A percentile compares a stretch with the other conserved stretches of the same genome.
Conservation (phyloP, 2,797 vertebrate genomes). For the Antennarius maculatus region DNA sequence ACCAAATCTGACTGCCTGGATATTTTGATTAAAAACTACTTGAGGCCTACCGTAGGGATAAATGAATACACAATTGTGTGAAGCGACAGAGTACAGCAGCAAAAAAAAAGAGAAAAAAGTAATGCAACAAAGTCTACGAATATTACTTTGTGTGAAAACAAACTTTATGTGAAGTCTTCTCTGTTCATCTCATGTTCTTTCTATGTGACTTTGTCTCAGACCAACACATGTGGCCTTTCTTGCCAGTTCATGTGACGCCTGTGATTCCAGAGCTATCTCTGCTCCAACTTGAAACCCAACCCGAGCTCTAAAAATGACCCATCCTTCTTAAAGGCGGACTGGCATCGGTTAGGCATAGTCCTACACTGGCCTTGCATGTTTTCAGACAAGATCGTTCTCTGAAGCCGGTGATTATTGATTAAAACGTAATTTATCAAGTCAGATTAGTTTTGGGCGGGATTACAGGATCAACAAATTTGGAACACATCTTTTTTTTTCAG, state of each 20-base stretch:
- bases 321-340: slow-evolving; percentile 49
- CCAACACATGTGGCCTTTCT: slow-evolving; percentile 72
- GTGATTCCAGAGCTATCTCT: slow-evolving; percentile 71
- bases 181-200: slow-evolving; percentile 53
- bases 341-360: slow-evolving; percentile 21
- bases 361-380: slow-evolving; percentile 21
- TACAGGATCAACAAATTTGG: neutral
- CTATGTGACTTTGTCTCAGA: slow-evolving; percentile 52
- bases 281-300: slow-evolving; percentile 73
- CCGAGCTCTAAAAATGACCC: slow-evolving; percentile 74
- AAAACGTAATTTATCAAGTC: neutral
- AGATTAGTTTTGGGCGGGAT: neutral
- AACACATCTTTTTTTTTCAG: neutral
- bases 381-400: slow-evolving; percentile 8
- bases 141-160: slow-evolving; percentile 71
- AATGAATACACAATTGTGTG: slow-evolving; percentile 75
- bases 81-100: slow-evolving; percentile 61
- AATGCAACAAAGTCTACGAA: too few relatives aligned
- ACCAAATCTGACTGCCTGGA: slow-evolving; percentile 75
- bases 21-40: slow-evolving; percentile 83
- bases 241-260: slow-evolving; percentile 71
- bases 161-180: slow-evolving; percentile 15
- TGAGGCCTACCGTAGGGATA: slow-evolving; percentile 66
- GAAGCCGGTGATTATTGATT: slow-evolving; percentile 10
- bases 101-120: slow-evolving; percentile 48